A percentile compares a stretch with the other conserved stretches of the same genome.
These are phyloP conservation scores for Tricholaema leucomelas DNA, from an alignment of 2,113 vertebrate genomes.

Conservation along the genomic window DNA sequence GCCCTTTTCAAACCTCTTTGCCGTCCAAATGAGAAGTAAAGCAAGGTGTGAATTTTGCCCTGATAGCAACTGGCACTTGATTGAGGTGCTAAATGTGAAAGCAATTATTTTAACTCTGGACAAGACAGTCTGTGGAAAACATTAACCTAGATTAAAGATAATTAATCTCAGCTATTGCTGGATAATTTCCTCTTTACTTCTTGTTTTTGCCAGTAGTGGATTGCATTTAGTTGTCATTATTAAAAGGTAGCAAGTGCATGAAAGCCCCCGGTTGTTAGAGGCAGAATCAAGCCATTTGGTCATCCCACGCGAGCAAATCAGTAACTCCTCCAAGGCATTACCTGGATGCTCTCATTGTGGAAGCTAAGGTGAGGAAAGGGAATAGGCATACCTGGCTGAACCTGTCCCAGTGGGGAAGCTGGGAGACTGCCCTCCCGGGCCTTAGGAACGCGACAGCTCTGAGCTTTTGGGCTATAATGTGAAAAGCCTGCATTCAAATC, in stretches of 20 bases:
- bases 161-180: not conserved
- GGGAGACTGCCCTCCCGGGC: not conserved
- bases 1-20: not conserved
- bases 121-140: not conserved
- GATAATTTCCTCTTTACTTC: not conserved
- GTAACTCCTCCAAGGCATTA: not conserved
- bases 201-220: not conserved
- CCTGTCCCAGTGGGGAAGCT: not conserved
- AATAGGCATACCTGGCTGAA: not conserved
- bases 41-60: conserved; percentile 36
- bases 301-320: rapidly evolving
- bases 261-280: not conserved
- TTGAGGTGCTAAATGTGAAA: conserved; percentile 32
- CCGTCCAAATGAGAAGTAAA: not conserved
- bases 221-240: not conserved
- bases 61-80: conserved; percentile 4
- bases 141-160: not conserved
- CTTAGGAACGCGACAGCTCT: not conserved
- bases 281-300: not conserved
- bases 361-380: not conserved
- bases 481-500: not conserved
- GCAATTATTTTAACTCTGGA: conserved; percentile 1
- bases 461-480: not conserved
- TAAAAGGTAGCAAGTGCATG: not conserved
- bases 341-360: not conserved